A percentile compares a stretch with the other conserved stretches of the same genome.
Conservation (phyloP, 2,888 invertebrate species). For the Agrotis segetum region DNA sequence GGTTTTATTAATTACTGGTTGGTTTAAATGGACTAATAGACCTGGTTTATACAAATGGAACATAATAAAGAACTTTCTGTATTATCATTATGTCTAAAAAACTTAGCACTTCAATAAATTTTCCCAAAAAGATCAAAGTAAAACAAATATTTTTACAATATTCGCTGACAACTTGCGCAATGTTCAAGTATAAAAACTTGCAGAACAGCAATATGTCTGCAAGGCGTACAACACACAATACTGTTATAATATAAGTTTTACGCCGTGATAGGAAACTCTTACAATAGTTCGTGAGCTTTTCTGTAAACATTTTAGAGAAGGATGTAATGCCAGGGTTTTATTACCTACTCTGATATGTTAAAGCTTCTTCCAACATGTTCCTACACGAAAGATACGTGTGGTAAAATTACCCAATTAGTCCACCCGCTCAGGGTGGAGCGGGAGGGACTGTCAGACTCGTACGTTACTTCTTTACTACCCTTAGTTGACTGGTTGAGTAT, state of each 20-base stretch:
- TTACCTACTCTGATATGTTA: slow-evolving; percentile 14
- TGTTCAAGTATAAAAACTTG: slow-evolving; percentile 30
- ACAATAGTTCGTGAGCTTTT: slow-evolving; percentile 39
- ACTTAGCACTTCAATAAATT: background rate
- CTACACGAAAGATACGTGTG: background rate
- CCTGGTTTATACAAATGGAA: background rate
- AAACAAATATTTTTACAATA: slow-evolving; percentile 33
- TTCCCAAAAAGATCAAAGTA: background rate
- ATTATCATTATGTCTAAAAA: background rate
- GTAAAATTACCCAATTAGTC: too few species aligned
- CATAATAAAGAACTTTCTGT: background rate
- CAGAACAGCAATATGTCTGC: slow-evolving; percentile 47
- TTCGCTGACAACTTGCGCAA: slow-evolving; percentile 32
- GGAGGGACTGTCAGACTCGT: too few species aligned
- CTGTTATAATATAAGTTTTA: slow-evolving; percentile 60
- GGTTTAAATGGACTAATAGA: slow-evolving; percentile 16
- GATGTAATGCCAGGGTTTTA: slow-evolving; percentile 22
- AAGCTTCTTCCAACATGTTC: background rate
- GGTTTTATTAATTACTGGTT: background rate
- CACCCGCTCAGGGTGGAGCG: too few species aligned
- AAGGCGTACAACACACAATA: slow-evolving; percentile 45
- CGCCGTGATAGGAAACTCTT: slow-evolving; percentile 46
- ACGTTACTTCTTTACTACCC: too few species aligned
- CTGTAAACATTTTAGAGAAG: slow-evolving; percentile 32
- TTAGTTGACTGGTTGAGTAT: too few species aligned